Evolutionary conservation across 2,113 vertebrate species (phyloP), one percentile per base, ranked within the genome.

Genomic region (Pluvianellus socialis): DNA sequence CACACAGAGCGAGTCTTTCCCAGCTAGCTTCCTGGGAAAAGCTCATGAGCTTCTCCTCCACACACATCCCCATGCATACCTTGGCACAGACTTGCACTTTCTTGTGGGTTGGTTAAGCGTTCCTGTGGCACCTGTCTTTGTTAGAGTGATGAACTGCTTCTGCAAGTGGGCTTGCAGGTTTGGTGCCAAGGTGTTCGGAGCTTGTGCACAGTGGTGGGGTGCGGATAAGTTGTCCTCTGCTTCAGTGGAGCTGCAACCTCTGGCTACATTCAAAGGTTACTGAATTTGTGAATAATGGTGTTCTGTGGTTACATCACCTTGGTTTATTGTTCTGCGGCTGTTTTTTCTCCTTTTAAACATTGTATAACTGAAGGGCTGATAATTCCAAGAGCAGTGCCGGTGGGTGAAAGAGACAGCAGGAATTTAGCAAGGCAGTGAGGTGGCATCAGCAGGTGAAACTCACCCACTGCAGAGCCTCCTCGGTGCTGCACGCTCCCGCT

Each of bases 381-480:
- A 30, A 85, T 79, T 81, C 68, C 65, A 63, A 74, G 90, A 90
- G 83, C 80, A 28, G 13, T 67, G 83, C 72, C 91, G 75, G 89
- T 91, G 89, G 91, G 87, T 92, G 94, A 92, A 62, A 76, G 65
- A 91, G 79, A 42, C 65, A 94, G 68, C 56, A 94, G 89, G 59
- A 44, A 55, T 84, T 77, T 20, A 86, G 72, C 50, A 44, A 92
- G 73, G 80, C 84, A 91, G 49, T 65, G 84, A 94, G 47, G 73
- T 95, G 83, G 83, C 89, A 84, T 47, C 73, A 81, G 79, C 84
- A 95, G 96, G 95, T 92, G 94, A 91, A 84, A 79, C 24, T 77
- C 91, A 49, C 84, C 87, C 95, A 52, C 73, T 19, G 89, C 84
- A 72, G 68, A 89, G 56, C 68, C 68, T 89, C 49, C 88, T 80